These are phyloP conservation scores for Phataginus tetradactyla DNA, from an alignment of 2,797 vertebrate genomes.

Conservation along the genomic window DNA sequence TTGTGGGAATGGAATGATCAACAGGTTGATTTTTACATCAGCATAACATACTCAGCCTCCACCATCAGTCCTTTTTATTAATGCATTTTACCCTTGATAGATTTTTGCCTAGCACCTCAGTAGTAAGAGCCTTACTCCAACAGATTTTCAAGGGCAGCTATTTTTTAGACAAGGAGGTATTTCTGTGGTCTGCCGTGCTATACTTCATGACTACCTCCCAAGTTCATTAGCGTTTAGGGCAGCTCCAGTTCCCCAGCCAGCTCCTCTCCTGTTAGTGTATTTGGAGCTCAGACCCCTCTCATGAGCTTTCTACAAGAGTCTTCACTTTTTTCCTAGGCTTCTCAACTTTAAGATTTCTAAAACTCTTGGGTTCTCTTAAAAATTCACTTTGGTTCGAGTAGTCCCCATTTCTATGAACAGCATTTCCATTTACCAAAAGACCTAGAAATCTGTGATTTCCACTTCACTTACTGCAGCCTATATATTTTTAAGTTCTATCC, in stretches of 20 bases:
- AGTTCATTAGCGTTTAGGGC: neutral
- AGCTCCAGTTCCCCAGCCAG: neutral
- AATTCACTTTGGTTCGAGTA: neutral
- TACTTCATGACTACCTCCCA: neutral
- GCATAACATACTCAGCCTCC: neutral
- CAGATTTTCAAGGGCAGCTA: conserved; percentile 31
- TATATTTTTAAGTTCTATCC: neutral
- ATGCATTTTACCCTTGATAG: neutral
- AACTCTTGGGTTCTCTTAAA: neutral
- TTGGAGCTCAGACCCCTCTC: neutral
- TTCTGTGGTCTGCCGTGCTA: neutral
- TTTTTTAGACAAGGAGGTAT: neutral
- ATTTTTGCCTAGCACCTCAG: conserved; percentile 32
- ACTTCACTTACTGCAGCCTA: neutral
- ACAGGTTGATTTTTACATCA: conserved; percentile 24
- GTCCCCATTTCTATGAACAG: neutral
- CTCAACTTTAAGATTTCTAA: neutral
- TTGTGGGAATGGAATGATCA: conserved; percentile 37
- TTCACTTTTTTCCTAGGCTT: neutral
- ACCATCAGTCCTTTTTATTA: neutral
- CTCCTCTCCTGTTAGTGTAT: neutral
- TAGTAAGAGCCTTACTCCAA: neutral
- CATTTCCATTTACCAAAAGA: neutral
- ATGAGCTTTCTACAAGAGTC: neutral
- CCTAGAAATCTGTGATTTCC: neutral